Conservation (phyloP, 2,888 invertebrate genomes). For the Agriotes lineatus region DNA sequence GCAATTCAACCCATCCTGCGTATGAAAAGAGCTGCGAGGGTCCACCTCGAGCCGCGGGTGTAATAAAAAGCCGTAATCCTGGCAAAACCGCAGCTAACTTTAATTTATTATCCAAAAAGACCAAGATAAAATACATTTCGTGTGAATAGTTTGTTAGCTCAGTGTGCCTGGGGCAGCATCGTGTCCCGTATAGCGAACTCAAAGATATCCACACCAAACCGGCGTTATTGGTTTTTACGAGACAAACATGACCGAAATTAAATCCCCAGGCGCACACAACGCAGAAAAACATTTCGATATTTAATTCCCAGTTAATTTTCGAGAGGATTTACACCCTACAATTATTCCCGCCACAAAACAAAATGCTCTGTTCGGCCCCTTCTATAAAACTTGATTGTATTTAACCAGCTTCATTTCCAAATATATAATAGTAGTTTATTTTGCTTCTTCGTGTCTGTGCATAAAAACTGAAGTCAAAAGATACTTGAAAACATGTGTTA, state of each 20-base stretch:
- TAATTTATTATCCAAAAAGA: slow-evolving; percentile 59
- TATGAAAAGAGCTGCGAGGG: slow-evolving; percentile 1
- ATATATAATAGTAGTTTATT: too few species aligned
- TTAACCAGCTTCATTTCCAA: too few species aligned
- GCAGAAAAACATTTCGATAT: slow-evolving; percentile 66
- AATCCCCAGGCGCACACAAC: slow-evolving; percentile 64
- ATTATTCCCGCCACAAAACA: slow-evolving; percentile 42
- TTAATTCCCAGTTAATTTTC: slow-evolving; percentile 65
- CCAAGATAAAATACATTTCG: slow-evolving; percentile 59
- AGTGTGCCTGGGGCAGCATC: slow-evolving; percentile 47
- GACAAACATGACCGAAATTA: slow-evolving; percentile 66
- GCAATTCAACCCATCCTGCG: too few species aligned
- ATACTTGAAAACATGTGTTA: too few species aligned
- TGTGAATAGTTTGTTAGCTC: slow-evolving; percentile 59
- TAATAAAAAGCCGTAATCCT: slow-evolving; percentile 47
- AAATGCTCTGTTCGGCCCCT: slow-evolving; percentile 8
- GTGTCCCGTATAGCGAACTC: slow-evolving; percentile 50
- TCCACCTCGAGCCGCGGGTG: slow-evolving; percentile 24
- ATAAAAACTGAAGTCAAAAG: too few species aligned
- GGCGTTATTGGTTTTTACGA: slow-evolving; percentile 66
- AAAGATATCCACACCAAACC: slow-evolving; percentile 49
- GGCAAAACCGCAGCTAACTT: slow-evolving; percentile 58
- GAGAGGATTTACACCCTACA: slow-evolving; percentile 54
- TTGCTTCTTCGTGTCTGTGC: too few species aligned
- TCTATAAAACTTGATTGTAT: too few species aligned